Evolutionary conservation across 2,113 vertebrate genomes (phyloP).

Genomic region (Nycticorax nycticorax): DNA sequence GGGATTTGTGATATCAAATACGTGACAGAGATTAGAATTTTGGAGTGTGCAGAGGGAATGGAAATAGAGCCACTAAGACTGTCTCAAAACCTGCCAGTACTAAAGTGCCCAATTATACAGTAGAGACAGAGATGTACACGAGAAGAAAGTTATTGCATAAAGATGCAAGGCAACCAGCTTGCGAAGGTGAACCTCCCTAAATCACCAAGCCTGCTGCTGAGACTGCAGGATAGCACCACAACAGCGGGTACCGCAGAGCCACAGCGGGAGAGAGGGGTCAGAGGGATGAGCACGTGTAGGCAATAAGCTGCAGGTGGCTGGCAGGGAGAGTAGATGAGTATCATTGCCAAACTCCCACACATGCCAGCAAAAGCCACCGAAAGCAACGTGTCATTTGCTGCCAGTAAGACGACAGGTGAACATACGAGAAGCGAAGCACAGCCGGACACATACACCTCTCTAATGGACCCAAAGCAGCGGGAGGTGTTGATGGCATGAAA

Average conservation of each 20-base stretch:
- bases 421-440: not conserved
- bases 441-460: not conserved
- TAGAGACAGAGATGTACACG: accelerated
- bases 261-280: accelerated
- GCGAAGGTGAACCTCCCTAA: not conserved
- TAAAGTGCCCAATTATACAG: not conserved
- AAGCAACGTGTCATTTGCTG: not conserved
- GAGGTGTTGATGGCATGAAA: not conserved
- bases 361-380: not conserved
- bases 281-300: accelerated
- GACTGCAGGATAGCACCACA: not conserved
- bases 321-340: not conserved
- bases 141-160: not conserved
- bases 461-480: not conserved
- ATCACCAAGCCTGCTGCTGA: not conserved
- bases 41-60: accelerated
- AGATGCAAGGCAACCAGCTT: not conserved
- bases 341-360: not conserved
- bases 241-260: not conserved
- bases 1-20: not conserved
- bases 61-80: not conserved
- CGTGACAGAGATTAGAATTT: not conserved
- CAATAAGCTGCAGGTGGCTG: not conserved
- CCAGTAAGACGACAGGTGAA: not conserved
- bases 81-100: not conserved